Conservation (phyloP, 2,888 invertebrate genomes). For the Seladonia tumulorum region DNA sequence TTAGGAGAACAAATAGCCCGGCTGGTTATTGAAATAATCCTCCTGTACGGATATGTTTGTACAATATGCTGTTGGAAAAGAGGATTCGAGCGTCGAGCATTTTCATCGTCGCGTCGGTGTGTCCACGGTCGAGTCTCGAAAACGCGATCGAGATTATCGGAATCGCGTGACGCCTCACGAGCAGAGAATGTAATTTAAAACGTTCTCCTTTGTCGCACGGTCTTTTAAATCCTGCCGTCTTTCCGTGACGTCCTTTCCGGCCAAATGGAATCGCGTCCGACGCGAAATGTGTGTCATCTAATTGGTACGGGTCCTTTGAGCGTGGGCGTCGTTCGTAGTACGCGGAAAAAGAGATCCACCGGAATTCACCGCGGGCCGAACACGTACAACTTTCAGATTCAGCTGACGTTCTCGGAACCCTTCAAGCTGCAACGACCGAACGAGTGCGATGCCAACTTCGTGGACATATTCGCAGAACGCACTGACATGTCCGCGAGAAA, state of each 20-base stretch:
- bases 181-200: background rate
- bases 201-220: background rate
- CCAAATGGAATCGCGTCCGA: constrained; percentile 15
- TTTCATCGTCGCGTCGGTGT: background rate
- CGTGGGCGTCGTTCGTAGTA: background rate
- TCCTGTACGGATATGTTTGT: background rate
- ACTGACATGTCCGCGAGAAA: constrained; percentile 87
- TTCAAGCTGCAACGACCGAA: constrained; percentile 90
- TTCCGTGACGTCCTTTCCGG: background rate
- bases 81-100: background rate
- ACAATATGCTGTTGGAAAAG: background rate
- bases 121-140: background rate
- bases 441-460: constrained; percentile 91
- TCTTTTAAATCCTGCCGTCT: background rate
- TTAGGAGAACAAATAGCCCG: background rate
- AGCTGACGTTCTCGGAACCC: constrained; percentile 86
- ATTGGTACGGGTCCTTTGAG: constrained; percentile 38
- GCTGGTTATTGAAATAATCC: background rate
- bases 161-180: background rate
- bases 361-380: background rate
- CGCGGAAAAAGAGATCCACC: background rate
- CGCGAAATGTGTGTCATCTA: constrained; percentile 27
- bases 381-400: constrained; percentile 86
- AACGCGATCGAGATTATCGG: background rate
- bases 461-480: constrained; percentile 89